Base-by-base conservation (phyloP, 1,140 invertebrate genomes). In the Phymorhynchus buccinoides region DNA sequence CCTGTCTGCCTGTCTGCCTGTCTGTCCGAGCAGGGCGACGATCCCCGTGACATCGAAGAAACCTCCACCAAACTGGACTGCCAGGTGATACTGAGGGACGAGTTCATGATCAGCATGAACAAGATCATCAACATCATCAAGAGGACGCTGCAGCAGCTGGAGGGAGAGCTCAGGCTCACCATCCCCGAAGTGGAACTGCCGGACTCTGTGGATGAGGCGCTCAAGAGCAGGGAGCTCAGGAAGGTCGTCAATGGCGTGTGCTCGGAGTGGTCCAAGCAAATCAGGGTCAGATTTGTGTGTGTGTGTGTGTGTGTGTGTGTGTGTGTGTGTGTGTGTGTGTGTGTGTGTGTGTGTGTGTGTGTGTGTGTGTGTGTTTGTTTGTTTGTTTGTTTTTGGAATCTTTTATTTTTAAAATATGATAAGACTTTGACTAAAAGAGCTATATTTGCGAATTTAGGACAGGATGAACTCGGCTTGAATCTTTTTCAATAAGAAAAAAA, bases 131-230 rank as follows among this genome's bases (percentile, higher is more conserved):
- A 88, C 27, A 91, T 90, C 73, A 91, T 94, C 48, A 91, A 89
- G 42, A 89, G 92, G 48, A 94, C 93, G 1, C 91, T 94, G 52
- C 90, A 92, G 66, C 93, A 94, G 88, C 93, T 94, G 37, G 93
- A 93, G 87, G 93, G 92, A 6, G 93, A 94, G 88, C 91, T 94
- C 7, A 87, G 90, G 80, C 87, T 94, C 12, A 90, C 91, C 86
- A 89, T 94, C 37, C 93, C 93, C 27, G 90, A 92, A 1, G 88
- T 91, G 83, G 90, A 90, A 39, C 84, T 92, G 9, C 85, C 88
- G 66, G 89, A 91, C 9, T 89, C 91, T 81, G 83, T 91, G 7
- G 88, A 91, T 16, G 90, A 91, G 81, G 89, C 91, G 71, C 84
- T 92, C 30, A 86, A 86, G 12, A 91, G 93, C 85, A 88, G 90